Evolutionary conservation across 2,797 vertebrate genomes (phyloP), one percentile per base, ranked within the genome.

Genomic region (Notoglanidium macrostoma): DNA sequence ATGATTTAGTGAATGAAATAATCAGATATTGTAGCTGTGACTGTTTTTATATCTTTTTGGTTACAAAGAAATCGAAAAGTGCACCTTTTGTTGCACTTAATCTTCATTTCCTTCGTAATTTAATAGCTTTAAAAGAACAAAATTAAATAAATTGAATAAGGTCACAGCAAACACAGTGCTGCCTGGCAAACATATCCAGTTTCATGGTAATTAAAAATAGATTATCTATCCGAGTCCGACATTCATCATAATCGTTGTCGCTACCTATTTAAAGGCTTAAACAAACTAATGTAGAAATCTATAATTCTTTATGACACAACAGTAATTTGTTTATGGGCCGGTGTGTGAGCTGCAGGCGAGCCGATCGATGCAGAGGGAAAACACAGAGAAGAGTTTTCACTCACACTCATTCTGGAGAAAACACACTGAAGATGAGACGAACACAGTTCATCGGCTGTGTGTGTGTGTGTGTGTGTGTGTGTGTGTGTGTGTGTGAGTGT

Each of bases 161-260:
- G 90, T 90, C 90, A 92, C 90, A 3, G 91, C 87, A 91, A 44
- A 88, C 21, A 19, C 91, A 87, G 88, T 90, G 91, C 57, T 91
- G 90, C 90, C 91, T 93, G 86, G 85, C 88, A 92, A 93, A 95
- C 92, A 94, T 93, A 92, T 94, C 94, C 91, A 93, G 91, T 93
- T 92, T 92, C 85, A 92, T 92, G 88, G 92, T 95, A 93, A 95
- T 95, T 95, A 94, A 93, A 94, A 95, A 94, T 92, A 94, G 93
- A 94, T 95, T 94, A 94, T 95, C 92, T 92, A 89, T 86, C 87
- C 67, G 81, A 83, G 87, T 89, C 87, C 86, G 87, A 84, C 81
- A 93, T 93, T 94, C 90, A 93, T 95, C 94, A 95, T 93, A 92
- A 94, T 93, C 91, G 92, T 93, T 84, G 85, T 92, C 91, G 83